phyloP scores from a whole-genome alignment of 2,797 vertebrate species.

The Zonotrichia albicollis region DNA sequence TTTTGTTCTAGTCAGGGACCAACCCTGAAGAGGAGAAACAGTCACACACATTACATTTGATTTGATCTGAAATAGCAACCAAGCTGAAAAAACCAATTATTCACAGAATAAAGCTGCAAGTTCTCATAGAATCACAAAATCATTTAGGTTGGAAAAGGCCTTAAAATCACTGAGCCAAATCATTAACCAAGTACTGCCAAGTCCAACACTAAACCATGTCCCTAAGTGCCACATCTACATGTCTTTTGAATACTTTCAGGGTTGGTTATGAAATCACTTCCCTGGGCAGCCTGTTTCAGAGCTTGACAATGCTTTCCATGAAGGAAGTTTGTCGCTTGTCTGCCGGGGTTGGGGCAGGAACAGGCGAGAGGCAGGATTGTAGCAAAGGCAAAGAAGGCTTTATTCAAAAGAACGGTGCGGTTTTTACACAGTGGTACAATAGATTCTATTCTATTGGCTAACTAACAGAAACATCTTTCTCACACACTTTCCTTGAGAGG shows the following conservation, averaged over 20 bases:
- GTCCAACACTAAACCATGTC: neutral
- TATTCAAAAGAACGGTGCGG: no score
- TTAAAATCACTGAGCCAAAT: neutral
- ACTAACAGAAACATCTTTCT: no score
- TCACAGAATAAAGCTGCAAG: neutral
- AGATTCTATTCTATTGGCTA: no score
- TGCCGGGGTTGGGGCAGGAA: no score
- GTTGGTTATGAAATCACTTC: neutral
- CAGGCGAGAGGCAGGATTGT: no score
- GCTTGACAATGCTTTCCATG: neutral
- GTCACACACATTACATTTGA: neutral
- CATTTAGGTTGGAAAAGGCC: neutral
- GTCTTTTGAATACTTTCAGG: neutral
- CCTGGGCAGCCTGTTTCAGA: neutral
- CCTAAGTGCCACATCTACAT: neutral
- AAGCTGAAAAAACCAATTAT: constrained; percentile 33
- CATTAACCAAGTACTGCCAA: neutral
- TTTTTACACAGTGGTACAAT: no score
- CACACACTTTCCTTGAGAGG: no score
- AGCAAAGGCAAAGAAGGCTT: no score
- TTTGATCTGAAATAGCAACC: constrained; percentile 11
- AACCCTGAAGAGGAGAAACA: neutral
- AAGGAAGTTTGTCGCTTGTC: neutral
- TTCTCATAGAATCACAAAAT: neutral
- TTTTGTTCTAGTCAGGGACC: neutral